These are phyloP conservation scores for Microcebus jonahi DNA, from an alignment of 2,113 vertebrate species.

Conservation along the genomic window DNA sequence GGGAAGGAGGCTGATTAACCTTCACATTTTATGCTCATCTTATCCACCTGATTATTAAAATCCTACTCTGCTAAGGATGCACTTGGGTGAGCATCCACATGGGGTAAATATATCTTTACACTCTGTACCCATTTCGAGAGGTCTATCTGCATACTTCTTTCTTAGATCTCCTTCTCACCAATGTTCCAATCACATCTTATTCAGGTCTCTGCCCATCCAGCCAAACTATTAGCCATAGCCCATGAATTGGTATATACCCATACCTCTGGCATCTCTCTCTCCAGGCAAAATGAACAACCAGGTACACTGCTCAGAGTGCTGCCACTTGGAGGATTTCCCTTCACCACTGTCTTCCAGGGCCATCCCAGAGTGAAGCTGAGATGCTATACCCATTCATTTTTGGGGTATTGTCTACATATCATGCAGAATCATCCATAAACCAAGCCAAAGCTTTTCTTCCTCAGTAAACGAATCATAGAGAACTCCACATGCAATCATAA, in stretches of 20 bases:
- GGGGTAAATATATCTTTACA: not conserved
- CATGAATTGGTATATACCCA: not conserved
- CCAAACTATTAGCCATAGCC: not conserved
- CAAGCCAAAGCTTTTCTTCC: not conserved
- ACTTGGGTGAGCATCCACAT: not conserved
- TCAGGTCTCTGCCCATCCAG: not conserved
- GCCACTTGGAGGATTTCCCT: not conserved
- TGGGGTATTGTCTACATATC: not conserved
- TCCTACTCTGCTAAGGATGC: not conserved
- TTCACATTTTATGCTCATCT: not conserved
- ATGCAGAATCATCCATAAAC: not conserved
- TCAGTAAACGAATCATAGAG: not conserved
- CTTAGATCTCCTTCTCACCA: not conserved
- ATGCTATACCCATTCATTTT: not conserved
- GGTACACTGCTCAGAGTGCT: not conserved
- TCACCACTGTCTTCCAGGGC: not conserved
- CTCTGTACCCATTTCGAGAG: not conserved
- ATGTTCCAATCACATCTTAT: not conserved
- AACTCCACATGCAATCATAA: not conserved
- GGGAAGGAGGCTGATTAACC: not conserved
- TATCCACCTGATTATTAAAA: not conserved
- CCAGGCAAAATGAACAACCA: not conserved
- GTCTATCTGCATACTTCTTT: not conserved
- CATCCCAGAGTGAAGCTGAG: not conserved
- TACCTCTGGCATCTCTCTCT: not conserved